These are phyloP conservation scores for Dryobates pubescens DNA, from an alignment of 2,797 vertebrate genomes.

Conservation along the genomic window DNA sequence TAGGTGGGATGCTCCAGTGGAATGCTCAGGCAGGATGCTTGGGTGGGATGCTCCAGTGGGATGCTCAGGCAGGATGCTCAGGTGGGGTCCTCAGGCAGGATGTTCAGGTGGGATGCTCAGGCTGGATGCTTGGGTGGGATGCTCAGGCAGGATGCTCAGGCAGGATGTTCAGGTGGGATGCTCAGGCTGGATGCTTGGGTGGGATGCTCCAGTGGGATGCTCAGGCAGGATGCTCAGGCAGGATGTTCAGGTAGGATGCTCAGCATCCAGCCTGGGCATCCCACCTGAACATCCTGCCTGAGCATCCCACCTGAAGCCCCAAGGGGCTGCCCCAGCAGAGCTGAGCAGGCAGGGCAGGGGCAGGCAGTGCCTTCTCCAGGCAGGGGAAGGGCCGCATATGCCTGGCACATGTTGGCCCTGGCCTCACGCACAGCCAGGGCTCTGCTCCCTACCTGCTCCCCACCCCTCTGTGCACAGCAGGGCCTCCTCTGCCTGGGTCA, in stretches of 20 bases:
- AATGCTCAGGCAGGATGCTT: no score
- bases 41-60: no score
- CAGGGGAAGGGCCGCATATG: not conserved
- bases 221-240: not conserved
- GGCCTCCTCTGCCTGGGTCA: conserved; percentile 51
- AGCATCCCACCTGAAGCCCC: no score
- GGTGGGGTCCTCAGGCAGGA: no score
- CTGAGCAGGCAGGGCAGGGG: not conserved
- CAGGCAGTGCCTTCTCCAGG: not conserved
- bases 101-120: no score
- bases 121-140: not conserved
- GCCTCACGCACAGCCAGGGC: not conserved
- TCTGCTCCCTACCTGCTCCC: conserved; percentile 58
- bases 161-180: not conserved
- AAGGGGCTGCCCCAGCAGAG: not conserved
- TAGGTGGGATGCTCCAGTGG: no score
- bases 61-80: no score
- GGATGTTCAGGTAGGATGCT: not conserved
- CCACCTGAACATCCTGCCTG: no score
- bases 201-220: not conserved
- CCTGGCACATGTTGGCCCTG: conserved; percentile 37
- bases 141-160: not conserved
- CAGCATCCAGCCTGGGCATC: no score
- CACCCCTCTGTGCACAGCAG: conserved; percentile 36
- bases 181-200: not conserved